A percentile compares a stretch with the other conserved stretches of the same genome.
Evolutionary conservation across 2,888 invertebrate genomes (phyloP).

Genomic region (Endotricha flammealis): DNA sequence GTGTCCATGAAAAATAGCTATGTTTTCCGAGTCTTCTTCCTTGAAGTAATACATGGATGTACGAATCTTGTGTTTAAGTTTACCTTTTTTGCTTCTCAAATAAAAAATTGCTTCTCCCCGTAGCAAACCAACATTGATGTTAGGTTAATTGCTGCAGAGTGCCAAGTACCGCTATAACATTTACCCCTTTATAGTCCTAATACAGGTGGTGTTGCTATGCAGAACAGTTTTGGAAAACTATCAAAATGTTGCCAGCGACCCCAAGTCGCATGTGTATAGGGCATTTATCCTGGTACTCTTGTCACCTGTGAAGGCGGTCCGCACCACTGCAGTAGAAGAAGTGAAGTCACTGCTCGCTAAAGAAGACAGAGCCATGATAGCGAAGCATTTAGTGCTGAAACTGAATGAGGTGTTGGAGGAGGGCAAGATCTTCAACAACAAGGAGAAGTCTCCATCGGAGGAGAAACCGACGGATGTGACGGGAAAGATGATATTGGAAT

Average conservation of each 20-base stretch:
- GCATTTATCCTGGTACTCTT: constrained; percentile 85
- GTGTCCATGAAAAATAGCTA: no score
- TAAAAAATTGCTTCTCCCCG: neutral
- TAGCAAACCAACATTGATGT: neutral
- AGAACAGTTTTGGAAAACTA: constrained; percentile 85
- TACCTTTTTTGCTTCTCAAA: neutral
- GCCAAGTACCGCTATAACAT: constrained; percentile 48
- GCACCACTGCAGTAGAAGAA: constrained; percentile 80
- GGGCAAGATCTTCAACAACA: constrained; percentile 66
- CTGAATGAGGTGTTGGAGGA: constrained; percentile 82
- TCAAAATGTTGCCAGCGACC: constrained; percentile 81
- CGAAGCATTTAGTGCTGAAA: constrained; percentile 81
- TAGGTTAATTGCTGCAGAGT: constrained; percentile 13
- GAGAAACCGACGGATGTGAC: constrained; percentile 65
- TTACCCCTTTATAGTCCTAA: constrained; percentile 74
- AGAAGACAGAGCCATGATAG: constrained; percentile 79
- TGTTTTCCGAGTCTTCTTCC: no score
- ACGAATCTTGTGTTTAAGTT: no score
- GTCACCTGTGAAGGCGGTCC: constrained; percentile 79
- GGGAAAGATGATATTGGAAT: constrained; percentile 76
- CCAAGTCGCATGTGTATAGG: constrained; percentile 81
- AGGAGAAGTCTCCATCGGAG: constrained; percentile 56
- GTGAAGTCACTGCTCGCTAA: constrained; percentile 80
- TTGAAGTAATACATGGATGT: no score
- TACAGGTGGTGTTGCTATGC: constrained; percentile 85